phyloP scores from a whole-genome alignment of 1,140 invertebrate genomes.

The Penaeus vannamei region DNA sequence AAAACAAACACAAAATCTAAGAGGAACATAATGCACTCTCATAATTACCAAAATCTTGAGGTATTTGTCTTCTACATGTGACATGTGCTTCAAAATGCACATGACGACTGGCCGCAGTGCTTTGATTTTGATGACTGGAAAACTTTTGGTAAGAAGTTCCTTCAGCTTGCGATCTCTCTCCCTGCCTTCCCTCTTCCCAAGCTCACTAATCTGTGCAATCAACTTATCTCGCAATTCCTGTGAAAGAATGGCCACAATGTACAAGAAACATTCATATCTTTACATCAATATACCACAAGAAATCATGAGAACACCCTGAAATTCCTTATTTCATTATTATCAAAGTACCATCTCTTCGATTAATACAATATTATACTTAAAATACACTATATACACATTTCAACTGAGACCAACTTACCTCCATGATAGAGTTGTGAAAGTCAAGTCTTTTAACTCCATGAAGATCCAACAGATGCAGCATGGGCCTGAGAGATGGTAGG shows the following conservation, averaged over 20 bases:
- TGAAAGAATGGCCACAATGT: slow-evolving; percentile 63
- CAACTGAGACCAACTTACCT: slow-evolving; percentile 73
- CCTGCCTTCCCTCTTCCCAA: slow-evolving; percentile 83
- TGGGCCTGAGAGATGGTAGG: slow-evolving; percentile 91
- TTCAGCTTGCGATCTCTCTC: slow-evolving; percentile 90
- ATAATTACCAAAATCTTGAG: slow-evolving; percentile 81
- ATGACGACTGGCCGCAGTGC: slow-evolving; percentile 96
- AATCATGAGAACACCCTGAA: too few species aligned
- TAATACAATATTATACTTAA: neutral
- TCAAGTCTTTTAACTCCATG: slow-evolving; percentile 92
- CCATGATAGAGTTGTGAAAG: slow-evolving; percentile 95
- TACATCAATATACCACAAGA: neutral
- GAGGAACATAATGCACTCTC: neutral
- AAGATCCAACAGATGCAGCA: slow-evolving; percentile 93
- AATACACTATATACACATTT: neutral
- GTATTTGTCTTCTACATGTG: slow-evolving; percentile 94
- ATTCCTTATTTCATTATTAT: neutral
- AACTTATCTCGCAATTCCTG: slow-evolving; percentile 90
- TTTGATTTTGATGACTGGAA: slow-evolving; percentile 92
- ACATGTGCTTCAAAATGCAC: slow-evolving; percentile 92
- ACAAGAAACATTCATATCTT: slow-evolving; percentile 57
- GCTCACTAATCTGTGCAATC: slow-evolving; percentile 88
- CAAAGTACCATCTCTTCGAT: neutral
- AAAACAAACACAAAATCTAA: neutral
- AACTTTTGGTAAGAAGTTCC: slow-evolving; percentile 92